These are phyloP conservation scores for Gobio occitaniae DNA, from an alignment of 2,797 vertebrate species.

Conservation along the genomic window DNA sequence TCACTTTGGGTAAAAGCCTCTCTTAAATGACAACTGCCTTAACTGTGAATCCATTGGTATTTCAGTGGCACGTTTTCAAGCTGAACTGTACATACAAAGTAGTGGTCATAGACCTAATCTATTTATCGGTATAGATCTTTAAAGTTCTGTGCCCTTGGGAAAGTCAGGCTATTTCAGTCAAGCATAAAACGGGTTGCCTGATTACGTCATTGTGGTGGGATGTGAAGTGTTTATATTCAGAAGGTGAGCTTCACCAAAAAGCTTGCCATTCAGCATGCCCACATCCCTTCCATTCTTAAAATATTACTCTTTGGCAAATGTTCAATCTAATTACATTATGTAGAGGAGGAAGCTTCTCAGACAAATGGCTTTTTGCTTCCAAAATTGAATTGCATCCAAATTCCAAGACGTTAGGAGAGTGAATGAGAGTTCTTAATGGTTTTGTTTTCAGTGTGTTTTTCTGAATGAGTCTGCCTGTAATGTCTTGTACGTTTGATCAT, in stretches of 20 bases:
- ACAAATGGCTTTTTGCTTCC: conserved; percentile 66
- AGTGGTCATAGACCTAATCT: conserved; percentile 17
- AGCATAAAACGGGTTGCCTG: conserved; percentile 32
- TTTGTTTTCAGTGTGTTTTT: conserved; percentile 51
- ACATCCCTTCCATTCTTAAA: conserved; percentile 55
- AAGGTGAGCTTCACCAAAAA: conserved; percentile 46
- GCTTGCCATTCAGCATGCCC: conserved; percentile 43
- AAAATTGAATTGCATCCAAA: conserved; percentile 60
- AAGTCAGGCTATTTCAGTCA: conserved; percentile 54
- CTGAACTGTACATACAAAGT: conserved; percentile 11
- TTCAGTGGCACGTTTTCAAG: not conserved
- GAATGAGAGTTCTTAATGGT: conserved; percentile 43
- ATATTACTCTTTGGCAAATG: conserved; percentile 65
- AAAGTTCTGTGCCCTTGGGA: conserved; percentile 60
- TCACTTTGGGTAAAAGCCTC: conserved; percentile 28
- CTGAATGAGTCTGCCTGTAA: conserved; percentile 55
- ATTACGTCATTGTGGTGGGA: conserved; percentile 40
- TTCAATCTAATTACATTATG: conserved; percentile 73
- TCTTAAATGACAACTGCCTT: not conserved
- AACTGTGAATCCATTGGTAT: not conserved
- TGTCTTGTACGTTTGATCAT: conserved; percentile 22
- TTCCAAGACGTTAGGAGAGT: conserved; percentile 61
- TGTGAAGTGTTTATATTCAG: conserved; percentile 54
- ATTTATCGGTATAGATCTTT: conserved; percentile 18
- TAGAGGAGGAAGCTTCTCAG: conserved; percentile 66